Base-by-base conservation (phyloP, 2,797 vertebrate genomes). In the Pachyuromys duprasi region DNA sequence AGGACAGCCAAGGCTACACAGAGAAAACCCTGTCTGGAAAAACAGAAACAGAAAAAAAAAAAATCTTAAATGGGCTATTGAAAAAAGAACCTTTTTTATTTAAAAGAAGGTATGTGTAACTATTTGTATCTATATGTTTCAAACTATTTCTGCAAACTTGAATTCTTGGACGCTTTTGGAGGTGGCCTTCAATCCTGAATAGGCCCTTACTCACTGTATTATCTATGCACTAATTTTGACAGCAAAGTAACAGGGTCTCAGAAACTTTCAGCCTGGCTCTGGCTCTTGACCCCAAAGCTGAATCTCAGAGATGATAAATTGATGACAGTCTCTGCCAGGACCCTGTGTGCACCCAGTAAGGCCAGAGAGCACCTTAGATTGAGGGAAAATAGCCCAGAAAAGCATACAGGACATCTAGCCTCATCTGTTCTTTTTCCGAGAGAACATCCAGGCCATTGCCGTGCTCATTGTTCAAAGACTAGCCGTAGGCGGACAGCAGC, bases 401-500 rank as follows among this genome's bases (percentile, higher is more conserved):
- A 86, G 26, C 69, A 67, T 1, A 0, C 8, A 69, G n/a, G 0
- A 53, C 57, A 76, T n/a, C 57, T 83, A 49, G 63, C 14, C 39
- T 57, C 67, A 94, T 65, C 78, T 95, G 65, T 81, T 78, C 80
- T 90, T 82, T 70, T 63, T 45, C 81, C 63, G 45, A 60, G 11
- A 31, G 57, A 18, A 3, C 39, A 83, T 53, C 22, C 62, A 31
- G n/a, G n/a, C 17, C 76, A 60, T 7, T 42, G 14, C 8, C 87
- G 22, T 75, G 72, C 24, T 95, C 79, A 11, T 11, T 84, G 60
- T 45, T n/a, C 42, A 39, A 90, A 80, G 15, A 88, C 13, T 33
- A 78, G 76, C 93, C 91, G 91, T 33, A 28, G 81, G 57, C 72
- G 33, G 60, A 91, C 36, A 7, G n/a, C 3, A 45, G 45, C 31